These are phyloP conservation scores for Microctonus brassicae DNA, from an alignment of 2,888 invertebrate genomes.

Conservation along the genomic window DNA sequence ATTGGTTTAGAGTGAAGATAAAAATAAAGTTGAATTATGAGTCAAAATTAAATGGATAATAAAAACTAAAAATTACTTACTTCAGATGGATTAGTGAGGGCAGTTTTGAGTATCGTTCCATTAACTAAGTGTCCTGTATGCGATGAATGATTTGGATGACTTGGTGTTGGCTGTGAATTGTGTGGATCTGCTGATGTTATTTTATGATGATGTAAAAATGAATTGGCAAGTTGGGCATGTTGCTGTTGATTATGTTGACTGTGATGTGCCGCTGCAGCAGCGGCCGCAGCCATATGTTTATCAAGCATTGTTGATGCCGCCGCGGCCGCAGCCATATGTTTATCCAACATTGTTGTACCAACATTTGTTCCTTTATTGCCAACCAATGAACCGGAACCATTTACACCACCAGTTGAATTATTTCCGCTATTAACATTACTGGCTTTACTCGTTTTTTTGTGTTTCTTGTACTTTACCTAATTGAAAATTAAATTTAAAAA, in stretches of 20 bases:
- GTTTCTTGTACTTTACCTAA: constrained; percentile 96
- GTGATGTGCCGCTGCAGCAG: constrained; percentile 67
- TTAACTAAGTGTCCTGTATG: constrained; percentile 85
- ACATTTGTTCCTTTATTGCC: constrained; percentile 53
- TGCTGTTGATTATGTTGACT: constrained; percentile 70
- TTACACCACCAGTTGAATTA: constrained; percentile 64
- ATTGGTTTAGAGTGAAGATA: too few species aligned
- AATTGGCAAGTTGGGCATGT: constrained; percentile 60
- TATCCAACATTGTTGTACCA: constrained; percentile 64
- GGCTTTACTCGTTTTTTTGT: constrained; percentile 84
- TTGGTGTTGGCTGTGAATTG: constrained; percentile 64
- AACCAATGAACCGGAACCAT: constrained; percentile 63
- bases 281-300: constrained; percentile 67
- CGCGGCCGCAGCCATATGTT: constrained; percentile 68
- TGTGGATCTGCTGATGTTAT: constrained; percentile 63
- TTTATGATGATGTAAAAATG: constrained; percentile 68
- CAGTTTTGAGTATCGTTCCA: constrained; percentile 94
- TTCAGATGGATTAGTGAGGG: constrained; percentile 94
- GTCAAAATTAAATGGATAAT: too few species aligned
- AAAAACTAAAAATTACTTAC: constrained; percentile 61
- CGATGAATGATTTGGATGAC: constrained; percentile 66
- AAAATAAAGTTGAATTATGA: too few species aligned
- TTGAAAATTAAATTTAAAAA: background rate
- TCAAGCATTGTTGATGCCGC: constrained; percentile 64
- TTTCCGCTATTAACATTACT: constrained; percentile 66